Percentiles rank a stretch among this genome's conserved stretches.
Conservation (phyloP, 1,140 invertebrate genomes). For the Aphaenogaster ashmeadi region DNA sequence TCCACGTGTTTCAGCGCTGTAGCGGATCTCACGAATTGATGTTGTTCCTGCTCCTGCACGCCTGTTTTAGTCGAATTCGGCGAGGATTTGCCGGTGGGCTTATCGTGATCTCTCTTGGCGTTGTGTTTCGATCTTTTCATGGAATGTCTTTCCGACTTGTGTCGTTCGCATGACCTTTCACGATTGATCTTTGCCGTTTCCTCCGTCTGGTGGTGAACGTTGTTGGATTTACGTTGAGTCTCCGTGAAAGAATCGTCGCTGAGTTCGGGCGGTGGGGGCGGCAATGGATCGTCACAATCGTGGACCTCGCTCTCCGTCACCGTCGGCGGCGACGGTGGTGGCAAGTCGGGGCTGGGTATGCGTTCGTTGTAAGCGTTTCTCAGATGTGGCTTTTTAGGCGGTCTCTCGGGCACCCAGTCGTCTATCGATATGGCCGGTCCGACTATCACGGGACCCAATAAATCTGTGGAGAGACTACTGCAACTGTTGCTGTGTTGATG, state of each 20-base stretch:
- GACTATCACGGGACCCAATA: slow-evolving; percentile 89
- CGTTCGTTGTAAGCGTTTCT: slow-evolving; percentile 87
- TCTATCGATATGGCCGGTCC: slow-evolving; percentile 90
- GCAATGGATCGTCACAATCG: slow-evolving; percentile 91
- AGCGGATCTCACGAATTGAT: slow-evolving; percentile 72
- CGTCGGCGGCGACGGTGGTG: slow-evolving; percentile 90
- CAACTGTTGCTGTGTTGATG: slow-evolving; percentile 90
- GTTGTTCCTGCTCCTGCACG: slow-evolving; percentile 71
- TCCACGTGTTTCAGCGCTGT: slow-evolving; percentile 71
- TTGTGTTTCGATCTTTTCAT: slow-evolving; percentile 79
- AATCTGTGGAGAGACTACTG: slow-evolving; percentile 88
- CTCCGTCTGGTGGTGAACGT: slow-evolving; percentile 47
- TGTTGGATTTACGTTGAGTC: slow-evolving; percentile 50
- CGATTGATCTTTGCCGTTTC: slow-evolving; percentile 67
- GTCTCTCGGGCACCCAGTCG: slow-evolving; percentile 91
- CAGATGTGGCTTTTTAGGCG: slow-evolving; percentile 92
- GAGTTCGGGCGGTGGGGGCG: slow-evolving; percentile 90
- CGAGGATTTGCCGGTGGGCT: slow-evolving; percentile 73
- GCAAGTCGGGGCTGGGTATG: slow-evolving; percentile 91
- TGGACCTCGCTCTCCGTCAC: slow-evolving; percentile 89
- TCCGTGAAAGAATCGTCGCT: slow-evolving; percentile 76
- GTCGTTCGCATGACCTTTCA: slow-evolving; percentile 77
- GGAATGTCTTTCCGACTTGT: slow-evolving; percentile 80
- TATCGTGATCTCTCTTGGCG: slow-evolving; percentile 74
- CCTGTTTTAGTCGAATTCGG: slow-evolving; percentile 73